Conservation (phyloP, 2,888 invertebrate genomes). For the Glaucopsyche alexis region DNA sequence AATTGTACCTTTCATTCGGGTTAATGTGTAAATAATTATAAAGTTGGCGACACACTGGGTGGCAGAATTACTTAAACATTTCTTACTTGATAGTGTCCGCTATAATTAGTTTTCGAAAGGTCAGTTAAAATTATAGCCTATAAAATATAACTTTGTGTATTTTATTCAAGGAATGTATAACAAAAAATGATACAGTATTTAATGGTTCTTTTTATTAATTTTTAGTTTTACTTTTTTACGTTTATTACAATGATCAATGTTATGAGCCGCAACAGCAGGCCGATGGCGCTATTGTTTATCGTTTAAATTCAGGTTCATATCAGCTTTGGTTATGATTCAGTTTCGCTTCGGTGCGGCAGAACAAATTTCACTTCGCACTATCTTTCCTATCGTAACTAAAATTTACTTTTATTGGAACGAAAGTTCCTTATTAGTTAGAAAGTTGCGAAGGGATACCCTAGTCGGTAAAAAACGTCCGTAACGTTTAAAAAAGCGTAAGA, state of each 20-base stretch:
- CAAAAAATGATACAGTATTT: background rate
- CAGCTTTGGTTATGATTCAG: no score
- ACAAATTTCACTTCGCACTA: no score
- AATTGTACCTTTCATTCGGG: background rate
- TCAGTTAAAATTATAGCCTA: background rate
- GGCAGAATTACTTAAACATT: slow-evolving; percentile 12
- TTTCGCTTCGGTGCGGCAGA: no score
- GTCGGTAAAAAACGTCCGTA: no score
- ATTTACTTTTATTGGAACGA: no score
- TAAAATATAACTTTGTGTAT: background rate
- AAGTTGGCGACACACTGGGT: slow-evolving; percentile 7
- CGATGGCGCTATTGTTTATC: no score
- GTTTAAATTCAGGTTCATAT: no score
- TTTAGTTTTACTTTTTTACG: background rate
- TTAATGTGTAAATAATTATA: background rate
- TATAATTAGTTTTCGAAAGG: background rate
- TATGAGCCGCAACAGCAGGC: background rate
- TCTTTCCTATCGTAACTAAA: no score
- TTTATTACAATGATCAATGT: background rate
- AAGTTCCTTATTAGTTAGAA: no score
- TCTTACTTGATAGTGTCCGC: slow-evolving; percentile 6
- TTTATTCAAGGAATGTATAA: no score
- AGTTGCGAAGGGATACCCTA: no score
- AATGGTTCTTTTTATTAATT: background rate
- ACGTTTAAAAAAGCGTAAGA: no score